Conservation (phyloP, 2,888 invertebrate species). For the Electrophaes corylata region DNA sequence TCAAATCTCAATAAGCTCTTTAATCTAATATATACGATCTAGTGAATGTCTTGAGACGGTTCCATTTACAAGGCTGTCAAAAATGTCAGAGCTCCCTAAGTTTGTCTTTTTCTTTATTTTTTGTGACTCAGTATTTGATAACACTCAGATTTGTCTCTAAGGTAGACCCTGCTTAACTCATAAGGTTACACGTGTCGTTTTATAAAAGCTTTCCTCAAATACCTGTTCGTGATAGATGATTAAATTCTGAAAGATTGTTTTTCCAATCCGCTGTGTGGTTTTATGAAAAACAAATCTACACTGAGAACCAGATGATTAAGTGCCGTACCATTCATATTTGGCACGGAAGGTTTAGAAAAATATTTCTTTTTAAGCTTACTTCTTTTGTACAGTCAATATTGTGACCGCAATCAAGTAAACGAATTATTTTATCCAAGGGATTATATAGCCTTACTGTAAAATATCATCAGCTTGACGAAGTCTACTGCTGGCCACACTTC, state of each 20-base stretch:
- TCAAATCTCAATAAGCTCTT: no score
- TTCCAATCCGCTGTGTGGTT: not conserved
- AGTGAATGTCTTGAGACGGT: not conserved
- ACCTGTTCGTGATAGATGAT: slow-evolving; percentile 11
- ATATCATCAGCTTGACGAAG: no score
- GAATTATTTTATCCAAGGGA: not conserved
- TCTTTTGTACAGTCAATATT: not conserved
- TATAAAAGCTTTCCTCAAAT: slow-evolving; percentile 10
- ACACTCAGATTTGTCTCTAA: slow-evolving; percentile 1
- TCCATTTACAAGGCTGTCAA: not conserved
- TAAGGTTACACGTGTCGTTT: slow-evolving; percentile 16
- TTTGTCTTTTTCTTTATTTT: not conserved
- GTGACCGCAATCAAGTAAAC: no score
- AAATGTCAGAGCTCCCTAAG: not conserved
- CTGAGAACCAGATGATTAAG: slow-evolving; percentile 26
- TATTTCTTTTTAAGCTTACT: not conserved
- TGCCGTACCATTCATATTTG: slow-evolving; percentile 19
- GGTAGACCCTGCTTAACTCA: not conserved
- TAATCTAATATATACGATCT: no score
- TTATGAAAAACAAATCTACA: slow-evolving; percentile 4
- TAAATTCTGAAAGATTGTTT: slow-evolving; percentile 10
- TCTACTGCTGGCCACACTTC: no score
- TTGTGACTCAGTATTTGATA: not conserved
- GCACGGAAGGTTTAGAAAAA: slow-evolving; percentile 8
- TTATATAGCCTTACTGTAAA: no score